Evolutionary conservation across 2,888 invertebrate species (phyloP), one percentile per base, ranked within the genome.

Genomic region (Synergus gifuensis): DNA sequence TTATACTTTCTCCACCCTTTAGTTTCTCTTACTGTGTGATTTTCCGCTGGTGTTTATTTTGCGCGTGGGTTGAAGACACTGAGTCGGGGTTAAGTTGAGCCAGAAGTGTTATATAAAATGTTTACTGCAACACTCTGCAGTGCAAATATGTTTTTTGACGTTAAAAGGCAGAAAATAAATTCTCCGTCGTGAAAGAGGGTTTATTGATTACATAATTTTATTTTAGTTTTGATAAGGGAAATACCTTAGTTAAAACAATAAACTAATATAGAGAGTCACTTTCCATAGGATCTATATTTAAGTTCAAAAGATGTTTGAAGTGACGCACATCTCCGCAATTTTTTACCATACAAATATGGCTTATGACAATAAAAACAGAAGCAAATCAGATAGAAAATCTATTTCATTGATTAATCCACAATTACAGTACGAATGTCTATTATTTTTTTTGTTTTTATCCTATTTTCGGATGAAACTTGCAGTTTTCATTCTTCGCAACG

Each of bases 1-100:
- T 67, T 67, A n/a, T n/a, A 36, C 49, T 49, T 69, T 73, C 36
- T 73, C n/a, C 16, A 40, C 73, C 69, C 73, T 54, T 73, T 73
- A 73, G 73, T 49, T 54, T 54, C 49, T 28, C 36, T 16, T n/a
- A 73, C 54, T 54, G 54, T 54, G 54, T 40, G 73, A 73, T 36
- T 73, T 73, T 73, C n/a, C 36, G 36, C 46, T 36, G 7, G 8
- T 73, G 73, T 73, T 73, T 73, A 54, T 73, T 73, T 54, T 54
- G 36, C 28, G 46, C 36, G 73, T 69, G 69, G 49, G 69, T 46
- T 69, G 69, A 69, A 12, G 49, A 69, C 49, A 69, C 69, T 69
- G n/a, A 36, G 46, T 46, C 46, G 69, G 28, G 49, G 69, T 73
- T 73, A 40, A 54, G 73, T 73, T 73, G 73, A 54, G 73, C 54